Conservation (phyloP, 2,797 vertebrate genomes). For the Diplodus puntazzo region DNA sequence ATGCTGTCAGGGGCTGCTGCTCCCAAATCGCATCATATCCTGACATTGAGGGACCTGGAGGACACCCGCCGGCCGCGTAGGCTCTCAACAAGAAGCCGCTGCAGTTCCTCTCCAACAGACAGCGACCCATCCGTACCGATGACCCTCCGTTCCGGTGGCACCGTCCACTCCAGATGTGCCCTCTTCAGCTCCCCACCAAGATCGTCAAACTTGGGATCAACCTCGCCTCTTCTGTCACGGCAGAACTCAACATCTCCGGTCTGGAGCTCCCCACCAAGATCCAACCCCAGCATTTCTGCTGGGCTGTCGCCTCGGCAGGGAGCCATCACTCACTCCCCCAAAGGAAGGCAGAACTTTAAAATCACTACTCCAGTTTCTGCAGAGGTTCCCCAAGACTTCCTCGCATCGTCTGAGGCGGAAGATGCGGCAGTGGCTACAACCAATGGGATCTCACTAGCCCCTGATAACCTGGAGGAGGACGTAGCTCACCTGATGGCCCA, state of each 20-base stretch:
- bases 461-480: constrained; percentile 79
- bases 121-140: constrained; percentile 65
- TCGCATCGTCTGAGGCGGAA: constrained; percentile 82
- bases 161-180: constrained; percentile 69
- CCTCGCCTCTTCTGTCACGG: constrained; percentile 74
- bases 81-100: constrained; percentile 83
- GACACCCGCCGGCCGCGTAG: constrained; percentile 88
- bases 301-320: constrained; percentile 71
- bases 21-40: constrained; percentile 89
- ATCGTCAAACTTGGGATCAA: constrained; percentile 61
- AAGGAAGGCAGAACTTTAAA: constrained; percentile 77
- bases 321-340: constrained; percentile 69
- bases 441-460: constrained; percentile 78
- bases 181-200: constrained; percentile 80
- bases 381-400: constrained; percentile 83
- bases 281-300: constrained; percentile 71
- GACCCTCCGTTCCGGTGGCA: constrained; percentile 73
- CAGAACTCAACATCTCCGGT: constrained; percentile 75
- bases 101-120: constrained; percentile 84
- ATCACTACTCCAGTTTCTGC: constrained; percentile 78
- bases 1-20: constrained; percentile 69
- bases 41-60: constrained; percentile 91
- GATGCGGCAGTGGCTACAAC: constrained; percentile 79
- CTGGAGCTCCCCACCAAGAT: constrained; percentile 76
- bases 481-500: constrained; percentile 79